Evolutionary conservation across 1,140 invertebrate species (phyloP).

Genomic region (Sminthurinus signatus): DNA sequence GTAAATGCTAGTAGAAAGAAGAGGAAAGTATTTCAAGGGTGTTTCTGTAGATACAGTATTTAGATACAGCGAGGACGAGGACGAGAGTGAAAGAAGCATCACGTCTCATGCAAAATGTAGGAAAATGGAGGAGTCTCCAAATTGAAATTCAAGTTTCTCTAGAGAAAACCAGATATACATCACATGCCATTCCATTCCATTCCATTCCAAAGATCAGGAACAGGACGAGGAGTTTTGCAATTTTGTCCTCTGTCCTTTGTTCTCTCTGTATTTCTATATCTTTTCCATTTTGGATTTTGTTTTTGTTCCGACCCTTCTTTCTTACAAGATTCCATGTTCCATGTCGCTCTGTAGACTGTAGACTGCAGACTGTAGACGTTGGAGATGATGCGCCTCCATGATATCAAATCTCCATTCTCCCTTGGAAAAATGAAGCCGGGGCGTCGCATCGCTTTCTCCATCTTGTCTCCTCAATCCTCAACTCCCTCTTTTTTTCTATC

Average conservation of each 20-base stretch:
- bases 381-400: slow-evolving; percentile 23
- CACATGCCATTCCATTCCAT: slow-evolving; percentile 30
- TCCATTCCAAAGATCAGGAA: slow-evolving; percentile 30
- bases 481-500: slow-evolving; percentile 10
- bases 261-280: not conserved
- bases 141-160: slow-evolving; percentile 39
- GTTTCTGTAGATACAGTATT: too few species aligned
- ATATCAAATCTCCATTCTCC: slow-evolving; percentile 34
- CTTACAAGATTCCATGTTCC: not conserved
- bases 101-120: slow-evolving; percentile 33
- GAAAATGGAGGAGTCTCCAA: slow-evolving; percentile 23
- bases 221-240: slow-evolving; percentile 25
- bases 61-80: too few species aligned
- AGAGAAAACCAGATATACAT: slow-evolving; percentile 33
- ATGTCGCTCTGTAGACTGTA: not conserved
- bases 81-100: too few species aligned
- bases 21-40: too few species aligned
- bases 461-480: slow-evolving; percentile 3
- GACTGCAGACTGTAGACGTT: slow-evolving; percentile 4
- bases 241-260: slow-evolving; percentile 6
- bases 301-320: not conserved
- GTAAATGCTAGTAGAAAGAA: too few species aligned
- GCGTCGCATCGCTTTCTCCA: not conserved
- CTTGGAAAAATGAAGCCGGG: slow-evolving; percentile 25
- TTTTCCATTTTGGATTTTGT: too few species aligned